Base-by-base conservation (phyloP, 1,140 invertebrate genomes). In the Drosophila paulistorum region DNA sequence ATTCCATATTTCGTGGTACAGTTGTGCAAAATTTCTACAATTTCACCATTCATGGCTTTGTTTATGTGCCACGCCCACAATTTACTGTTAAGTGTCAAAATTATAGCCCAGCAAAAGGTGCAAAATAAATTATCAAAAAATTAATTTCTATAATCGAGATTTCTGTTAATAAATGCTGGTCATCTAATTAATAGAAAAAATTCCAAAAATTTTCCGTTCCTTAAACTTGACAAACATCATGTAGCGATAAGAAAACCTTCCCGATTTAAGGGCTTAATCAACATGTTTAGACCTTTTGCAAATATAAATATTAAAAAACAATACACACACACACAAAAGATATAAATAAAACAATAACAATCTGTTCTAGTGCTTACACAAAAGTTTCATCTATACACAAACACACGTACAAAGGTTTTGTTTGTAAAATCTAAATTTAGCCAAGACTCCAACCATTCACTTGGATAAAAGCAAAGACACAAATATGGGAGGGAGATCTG, bases 311-410 rank as follows among this genome's bases (percentile, higher is more conserved):
- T 23, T 23, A 51, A 20, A 51, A 20, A 51, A 3, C n/a, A n/a
- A n/a, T n/a, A n/a, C n/a, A n/a, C n/a, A 51, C 10, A 51, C 10
- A 51, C 45, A 9, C 55, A 35, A 7, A 20, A 33, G 55, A 51
- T 51, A 51, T 51, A 51, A 51, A 51, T 51, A 51, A 51, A 23
- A 51, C 45, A 51, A 51, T 51, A 51, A 51, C 45, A 51, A 51
- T 51, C 14, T 23, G 20, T 10, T 9, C 7, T 20, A 23, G 17
- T 45, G 42, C n/a, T 48, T 48, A 48, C 45, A 20, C 23, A 26
- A 48, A 48, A 48, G 13, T 23, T 48, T 48, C 17, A 48, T 20
- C 2, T 3, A 6, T 2, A 51, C 45, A 48, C 45, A 48, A 7
- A 48, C 3, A 48, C 45, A 23, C 45, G 20, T 10, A 48, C 45